Evolutionary conservation across 2,888 invertebrate genomes (phyloP).

Genomic region (Eumacrocentrus americanus): DNA sequence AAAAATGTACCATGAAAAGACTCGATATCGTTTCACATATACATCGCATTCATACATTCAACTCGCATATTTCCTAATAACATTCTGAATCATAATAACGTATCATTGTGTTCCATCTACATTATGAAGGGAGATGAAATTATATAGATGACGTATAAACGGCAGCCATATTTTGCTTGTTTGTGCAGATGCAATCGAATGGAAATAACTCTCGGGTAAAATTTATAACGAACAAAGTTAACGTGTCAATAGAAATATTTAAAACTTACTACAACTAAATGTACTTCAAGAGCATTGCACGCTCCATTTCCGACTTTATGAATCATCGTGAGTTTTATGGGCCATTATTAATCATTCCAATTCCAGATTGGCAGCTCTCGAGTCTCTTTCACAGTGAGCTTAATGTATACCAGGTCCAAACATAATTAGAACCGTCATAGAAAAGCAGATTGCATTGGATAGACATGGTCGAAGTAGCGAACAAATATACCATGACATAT

Average conservation of each 20-base stretch:
- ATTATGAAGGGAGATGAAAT: background rate
- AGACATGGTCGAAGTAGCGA: no score
- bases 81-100: no score
- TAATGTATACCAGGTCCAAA: no score
- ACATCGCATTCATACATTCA: background rate
- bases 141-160: background rate
- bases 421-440: no score
- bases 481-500: background rate
- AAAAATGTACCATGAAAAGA: constrained; percentile 8
- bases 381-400: no score
- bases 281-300: no score
- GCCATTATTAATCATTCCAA: background rate
- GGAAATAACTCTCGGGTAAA: background rate
- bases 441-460: no score
- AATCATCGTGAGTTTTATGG: no score
- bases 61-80: background rate
- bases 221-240: background rate
- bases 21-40: constrained; percentile 6
- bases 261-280: no score
- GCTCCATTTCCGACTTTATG: background rate
- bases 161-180: background rate
- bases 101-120: no score
- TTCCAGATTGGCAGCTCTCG: no score
- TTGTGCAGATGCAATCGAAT: background rate
- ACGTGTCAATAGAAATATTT: background rate